Percentiles rank a stretch among this genome's conserved stretches.
Conservation (phyloP, 1,140 invertebrate species). For the Drosophila setifemur region DNA sequence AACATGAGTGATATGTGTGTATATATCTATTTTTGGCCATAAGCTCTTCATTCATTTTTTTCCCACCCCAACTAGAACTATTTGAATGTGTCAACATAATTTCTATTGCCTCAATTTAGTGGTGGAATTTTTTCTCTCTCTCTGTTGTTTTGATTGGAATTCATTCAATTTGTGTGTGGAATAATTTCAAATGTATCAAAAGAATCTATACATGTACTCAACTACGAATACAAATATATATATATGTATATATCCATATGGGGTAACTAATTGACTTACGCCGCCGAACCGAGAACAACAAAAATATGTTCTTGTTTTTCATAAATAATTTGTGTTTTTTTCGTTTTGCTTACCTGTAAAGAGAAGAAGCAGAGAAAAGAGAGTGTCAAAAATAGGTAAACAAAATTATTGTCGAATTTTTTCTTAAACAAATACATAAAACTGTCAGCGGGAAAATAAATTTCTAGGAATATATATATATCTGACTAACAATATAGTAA, state of each 20-base stretch:
- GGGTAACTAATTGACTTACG: slow-evolving; percentile 64
- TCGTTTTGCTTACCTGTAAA: slow-evolving; percentile 71
- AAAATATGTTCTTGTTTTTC: slow-evolving; percentile 4
- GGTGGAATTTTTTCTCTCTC: slow-evolving; percentile 49
- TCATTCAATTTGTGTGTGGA: slow-evolving; percentile 58
- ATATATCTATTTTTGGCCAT: slow-evolving; percentile 52
- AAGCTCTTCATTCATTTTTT: background rate
- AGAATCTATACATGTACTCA: background rate
- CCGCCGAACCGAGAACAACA: slow-evolving; percentile 7
- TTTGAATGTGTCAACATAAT: slow-evolving; percentile 36
- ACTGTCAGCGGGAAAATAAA: slow-evolving; percentile 37
- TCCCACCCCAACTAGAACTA: slow-evolving; percentile 6
- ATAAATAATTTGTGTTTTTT: slow-evolving; percentile 22
- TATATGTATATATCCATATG: background rate
- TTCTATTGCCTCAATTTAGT: slow-evolving; percentile 34
- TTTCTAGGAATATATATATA: slow-evolving; percentile 15
- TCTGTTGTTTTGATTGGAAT: slow-evolving; percentile 57
- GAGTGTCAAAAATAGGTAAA: slow-evolving; percentile 63
- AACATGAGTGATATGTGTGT: background rate
- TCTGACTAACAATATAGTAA: slow-evolving; percentile 7
- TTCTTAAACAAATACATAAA: slow-evolving; percentile 45
- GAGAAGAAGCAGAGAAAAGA: slow-evolving; percentile 41
- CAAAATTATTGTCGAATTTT: slow-evolving; percentile 27
- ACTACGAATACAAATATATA: background rate
- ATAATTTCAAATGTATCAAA: slow-evolving; percentile 38